Base-by-base conservation (phyloP, 64 coral and sea anemone genomes). In the Stichodactyla mertensii region DNA sequence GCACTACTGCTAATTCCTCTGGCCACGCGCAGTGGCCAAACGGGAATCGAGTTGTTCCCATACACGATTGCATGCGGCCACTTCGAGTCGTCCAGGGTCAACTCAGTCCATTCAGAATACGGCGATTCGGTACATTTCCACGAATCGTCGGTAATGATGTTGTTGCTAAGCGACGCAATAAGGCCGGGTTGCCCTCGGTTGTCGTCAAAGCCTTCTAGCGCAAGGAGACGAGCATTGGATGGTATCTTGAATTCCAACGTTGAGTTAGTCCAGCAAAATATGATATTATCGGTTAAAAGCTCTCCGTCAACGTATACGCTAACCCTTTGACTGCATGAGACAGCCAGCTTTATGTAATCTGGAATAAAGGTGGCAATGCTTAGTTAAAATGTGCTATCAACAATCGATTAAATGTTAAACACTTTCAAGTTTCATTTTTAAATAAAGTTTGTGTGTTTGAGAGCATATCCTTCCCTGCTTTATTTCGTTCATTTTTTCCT, bases 161-260 rank as follows among this genome's bases (percentile, higher is more conserved):
- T 36, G 58, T 91, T 64, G 67, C 56, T 31, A 55, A 91, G 85
- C 52, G 89, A 91, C 24, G 83, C 89, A 55, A 91, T 86, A 15
- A 91, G 27, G 19, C 36, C 56, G 27, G 89, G 36, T 0, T 12
- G 27, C 4, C 18, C 45, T 67, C 53, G 14, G 13, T 45, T 57
- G 22, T 61, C 10, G 57, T 85, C 83, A 55, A 61, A 23, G 22
- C 64, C 83, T 82, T 81, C 27, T 86, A 79, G 14, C 58, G 54
- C 84, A 26, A 91, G 82, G 57, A 91, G 3, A 31, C 64, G 83
- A 11, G 88, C 12, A 18, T 64, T 52, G 4, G 52, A 36, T 16
- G 61, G 80, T 7, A 89, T 89, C 10, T 16, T 11, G 54, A 71
- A 84, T 5, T 6, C 2, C 13, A 51, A 52, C 0, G 36, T 51